Conservation (phyloP, 1,140 invertebrate species). For the Trichoplusia ni region DNA sequence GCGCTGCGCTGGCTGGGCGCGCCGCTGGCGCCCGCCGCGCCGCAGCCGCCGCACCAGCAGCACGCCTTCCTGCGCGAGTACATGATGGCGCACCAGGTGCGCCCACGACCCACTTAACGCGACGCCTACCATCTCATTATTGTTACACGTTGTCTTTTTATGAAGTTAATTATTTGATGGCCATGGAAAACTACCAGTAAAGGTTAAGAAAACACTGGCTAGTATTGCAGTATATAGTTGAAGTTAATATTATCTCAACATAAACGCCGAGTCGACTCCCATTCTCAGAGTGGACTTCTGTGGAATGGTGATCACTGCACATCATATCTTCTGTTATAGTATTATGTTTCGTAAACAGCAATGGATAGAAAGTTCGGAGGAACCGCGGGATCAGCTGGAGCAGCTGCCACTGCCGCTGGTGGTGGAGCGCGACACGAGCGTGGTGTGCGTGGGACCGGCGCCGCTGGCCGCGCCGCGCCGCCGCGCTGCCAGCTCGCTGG, state of each 20-base stretch:
- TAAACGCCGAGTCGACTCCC: too few species aligned
- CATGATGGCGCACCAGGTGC: conserved; percentile 90
- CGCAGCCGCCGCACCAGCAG: conserved; percentile 90
- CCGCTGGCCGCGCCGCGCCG: conserved; percentile 77
- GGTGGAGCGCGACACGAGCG: conserved; percentile 85
- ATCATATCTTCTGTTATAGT: not conserved
- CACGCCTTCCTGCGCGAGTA: conserved; percentile 94
- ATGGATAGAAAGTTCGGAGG: conserved; percentile 80
- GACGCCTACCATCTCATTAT: not conserved
- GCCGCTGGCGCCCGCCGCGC: conserved; percentile 88
- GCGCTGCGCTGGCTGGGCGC: conserved; percentile 90
- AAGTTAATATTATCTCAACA: too few species aligned
- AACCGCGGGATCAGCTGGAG: conserved; percentile 79
- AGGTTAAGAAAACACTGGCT: conserved; percentile 1
- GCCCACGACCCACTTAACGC: not conserved
- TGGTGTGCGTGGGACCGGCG: conserved; percentile 83
- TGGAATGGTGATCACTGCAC: too few species aligned
- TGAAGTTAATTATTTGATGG: too few species aligned
- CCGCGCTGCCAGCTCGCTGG: conserved; percentile 69
- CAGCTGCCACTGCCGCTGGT: conserved; percentile 87
- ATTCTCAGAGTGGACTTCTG: too few species aligned
- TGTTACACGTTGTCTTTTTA: not conserved
- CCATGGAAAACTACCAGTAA: too few species aligned
- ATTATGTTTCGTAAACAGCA: conserved; percentile 50
- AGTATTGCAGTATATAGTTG: too few species aligned